Conservation (phyloP, 2,113 vertebrate genomes). For the Elephas maximus region DNA sequence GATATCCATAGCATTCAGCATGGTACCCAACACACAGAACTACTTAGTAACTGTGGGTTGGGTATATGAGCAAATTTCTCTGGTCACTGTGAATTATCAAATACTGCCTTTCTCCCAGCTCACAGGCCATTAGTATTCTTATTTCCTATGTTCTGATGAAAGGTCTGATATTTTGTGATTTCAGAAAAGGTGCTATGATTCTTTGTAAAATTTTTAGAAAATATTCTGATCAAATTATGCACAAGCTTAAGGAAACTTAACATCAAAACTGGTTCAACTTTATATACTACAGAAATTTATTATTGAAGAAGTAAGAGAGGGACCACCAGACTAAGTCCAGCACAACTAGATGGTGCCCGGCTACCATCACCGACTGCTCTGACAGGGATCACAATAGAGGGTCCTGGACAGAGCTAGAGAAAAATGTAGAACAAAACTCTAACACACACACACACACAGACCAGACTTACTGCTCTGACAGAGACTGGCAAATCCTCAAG, state of each 20-base stretch:
- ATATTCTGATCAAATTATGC: constrained; percentile 28
- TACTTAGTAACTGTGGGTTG: background rate
- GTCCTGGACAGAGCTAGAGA: too few relatives aligned
- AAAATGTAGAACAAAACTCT: too few relatives aligned
- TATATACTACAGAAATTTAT: background rate
- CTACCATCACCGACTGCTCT: too few relatives aligned
- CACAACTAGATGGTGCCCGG: too few relatives aligned
- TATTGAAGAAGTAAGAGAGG: background rate
- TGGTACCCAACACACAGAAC: background rate
- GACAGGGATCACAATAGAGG: too few relatives aligned
- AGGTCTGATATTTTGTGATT: constrained; percentile 6
- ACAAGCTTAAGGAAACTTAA: background rate
- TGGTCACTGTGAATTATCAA: background rate
- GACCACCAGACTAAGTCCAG: too few relatives aligned
- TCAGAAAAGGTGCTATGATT: constrained; percentile 20
- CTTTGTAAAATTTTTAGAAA: constrained; percentile 30
- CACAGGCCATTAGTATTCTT: background rate
- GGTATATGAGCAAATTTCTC: background rate
- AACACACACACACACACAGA: too few relatives aligned
- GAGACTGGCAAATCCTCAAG: too few relatives aligned
- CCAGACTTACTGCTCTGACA: too few relatives aligned
- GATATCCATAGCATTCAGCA: background rate
- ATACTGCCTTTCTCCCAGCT: background rate
- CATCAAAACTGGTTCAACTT: background rate
- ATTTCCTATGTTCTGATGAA: background rate